Conservation (phyloP, 2,888 invertebrate genomes). For the Acleris literana region DNA sequence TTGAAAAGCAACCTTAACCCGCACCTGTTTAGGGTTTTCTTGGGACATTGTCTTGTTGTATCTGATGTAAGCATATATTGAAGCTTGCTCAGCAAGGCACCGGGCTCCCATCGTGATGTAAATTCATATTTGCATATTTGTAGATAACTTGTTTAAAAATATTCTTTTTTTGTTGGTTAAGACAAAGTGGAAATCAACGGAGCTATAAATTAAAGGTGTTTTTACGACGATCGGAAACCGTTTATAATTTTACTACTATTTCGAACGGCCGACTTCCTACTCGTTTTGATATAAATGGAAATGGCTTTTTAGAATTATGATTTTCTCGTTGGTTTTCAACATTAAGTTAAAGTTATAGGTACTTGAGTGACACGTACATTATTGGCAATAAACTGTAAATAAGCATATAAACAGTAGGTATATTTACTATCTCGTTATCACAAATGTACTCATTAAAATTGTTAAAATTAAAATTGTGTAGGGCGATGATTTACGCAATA, state of each 20-base stretch:
- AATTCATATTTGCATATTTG: constrained; percentile 72
- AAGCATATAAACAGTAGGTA: too few relatives aligned
- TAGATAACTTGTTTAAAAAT: constrained; percentile 69
- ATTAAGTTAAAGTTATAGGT: neutral
- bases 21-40: constrained; percentile 34
- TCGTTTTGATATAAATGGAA: neutral
- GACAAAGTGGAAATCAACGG: constrained; percentile 7
- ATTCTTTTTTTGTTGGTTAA: constrained; percentile 19
- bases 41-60: constrained; percentile 32
- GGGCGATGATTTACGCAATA: too few relatives aligned
- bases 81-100: constrained; percentile 58
- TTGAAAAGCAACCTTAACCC: constrained; percentile 44
- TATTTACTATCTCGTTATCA: too few relatives aligned
- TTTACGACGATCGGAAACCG: constrained; percentile 19
- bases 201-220: constrained; percentile 18
- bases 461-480: too few relatives aligned
- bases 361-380: too few relatives aligned
- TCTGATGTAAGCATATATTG: constrained; percentile 31
- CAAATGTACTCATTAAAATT: too few relatives aligned
- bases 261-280: neutral
- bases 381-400: too few relatives aligned
- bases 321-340: neutral
- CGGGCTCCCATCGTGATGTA: constrained; percentile 68
- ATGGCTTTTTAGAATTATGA: neutral
- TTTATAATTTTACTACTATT: constrained; percentile 4